Percentiles rank a stretch among this genome's conserved stretches.
phyloP scores from a whole-genome alignment of 2,113 vertebrate species.

The Ciconia stormi region DNA sequence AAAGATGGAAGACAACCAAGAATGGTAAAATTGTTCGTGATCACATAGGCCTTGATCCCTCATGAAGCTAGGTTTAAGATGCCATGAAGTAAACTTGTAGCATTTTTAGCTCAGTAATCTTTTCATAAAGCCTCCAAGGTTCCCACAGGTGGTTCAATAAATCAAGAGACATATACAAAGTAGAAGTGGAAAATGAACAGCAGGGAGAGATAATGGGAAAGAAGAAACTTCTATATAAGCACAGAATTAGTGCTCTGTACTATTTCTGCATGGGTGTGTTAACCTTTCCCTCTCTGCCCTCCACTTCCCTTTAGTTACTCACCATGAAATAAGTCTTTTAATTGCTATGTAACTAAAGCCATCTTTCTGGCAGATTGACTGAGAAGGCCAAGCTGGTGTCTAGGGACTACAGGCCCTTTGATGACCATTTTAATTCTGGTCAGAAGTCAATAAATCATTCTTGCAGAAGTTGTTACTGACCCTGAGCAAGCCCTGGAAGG shows the following conservation, averaged over 20 bases:
- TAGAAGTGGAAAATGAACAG: not conserved
- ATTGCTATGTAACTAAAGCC: slow-evolving; percentile 65
- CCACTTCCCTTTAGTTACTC: slow-evolving; percentile 36
- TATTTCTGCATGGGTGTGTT: not conserved
- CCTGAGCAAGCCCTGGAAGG: slow-evolving; percentile 53
- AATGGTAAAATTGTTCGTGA: not conserved
- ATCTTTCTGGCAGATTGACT: slow-evolving; percentile 60
- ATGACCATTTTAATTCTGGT: slow-evolving; percentile 71
- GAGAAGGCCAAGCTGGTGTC: slow-evolving; percentile 57
- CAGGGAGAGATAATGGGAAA: not conserved
- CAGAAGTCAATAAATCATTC: slow-evolving; percentile 73
- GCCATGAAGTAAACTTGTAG: not conserved
- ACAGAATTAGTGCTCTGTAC: not conserved
- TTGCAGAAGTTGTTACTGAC: slow-evolving; percentile 59
- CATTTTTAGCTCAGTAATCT: not conserved
- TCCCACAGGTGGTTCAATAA: not conserved
- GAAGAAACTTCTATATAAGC: not conserved
- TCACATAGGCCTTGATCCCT: not conserved
- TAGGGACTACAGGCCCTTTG: slow-evolving; percentile 54
- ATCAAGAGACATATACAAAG: not conserved
- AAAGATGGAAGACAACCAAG: not conserved
- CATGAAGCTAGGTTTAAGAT: not conserved
- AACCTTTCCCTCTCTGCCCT: slow-evolving; percentile 12
- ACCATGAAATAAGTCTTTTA: slow-evolving; percentile 70
- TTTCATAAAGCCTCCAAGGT: not conserved